Evolutionary conservation across 2,888 invertebrate species (phyloP).

Genomic region (Pollenia labialis): DNA sequence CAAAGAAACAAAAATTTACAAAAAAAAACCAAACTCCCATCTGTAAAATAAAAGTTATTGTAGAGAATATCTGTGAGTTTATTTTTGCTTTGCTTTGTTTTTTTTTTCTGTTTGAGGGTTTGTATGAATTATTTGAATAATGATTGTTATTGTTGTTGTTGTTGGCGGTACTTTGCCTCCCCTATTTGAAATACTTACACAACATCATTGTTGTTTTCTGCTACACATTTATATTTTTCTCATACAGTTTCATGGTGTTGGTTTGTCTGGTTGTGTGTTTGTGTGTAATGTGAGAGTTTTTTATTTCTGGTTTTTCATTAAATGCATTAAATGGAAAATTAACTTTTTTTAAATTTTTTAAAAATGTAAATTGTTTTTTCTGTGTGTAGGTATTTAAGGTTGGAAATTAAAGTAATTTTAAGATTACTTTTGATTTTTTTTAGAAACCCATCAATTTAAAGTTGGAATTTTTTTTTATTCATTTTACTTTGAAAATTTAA

Average conservation of each 20-base stretch:
- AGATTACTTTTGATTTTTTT: not conserved
- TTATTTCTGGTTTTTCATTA: constrained; percentile 41
- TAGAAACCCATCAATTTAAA: constrained; percentile 18
- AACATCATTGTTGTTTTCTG: not conserved
- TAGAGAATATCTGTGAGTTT: constrained; percentile 19
- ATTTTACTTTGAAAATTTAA: not conserved
- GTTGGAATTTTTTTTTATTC: not conserved
- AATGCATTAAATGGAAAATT: constrained; percentile 66
- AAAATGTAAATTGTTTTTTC: constrained; percentile 26
- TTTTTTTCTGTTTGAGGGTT: constrained; percentile 34
- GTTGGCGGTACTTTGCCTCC: constrained; percentile 34
- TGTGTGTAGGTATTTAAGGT: constrained; percentile 8
- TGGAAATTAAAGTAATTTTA: constrained; percentile 7
- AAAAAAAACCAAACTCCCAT: constrained; percentile 18
- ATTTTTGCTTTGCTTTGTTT: constrained; percentile 1
- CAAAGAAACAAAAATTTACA: not conserved
- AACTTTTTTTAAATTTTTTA: constrained; percentile 37
- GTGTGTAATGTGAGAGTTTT: constrained; percentile 53
- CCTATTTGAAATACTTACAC: constrained; percentile 27
- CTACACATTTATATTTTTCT: not conserved
- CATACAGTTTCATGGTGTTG: not conserved
- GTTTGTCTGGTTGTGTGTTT: not conserved
- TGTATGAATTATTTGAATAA: constrained; percentile 33
- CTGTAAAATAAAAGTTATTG: constrained; percentile 13
- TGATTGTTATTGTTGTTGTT: constrained; percentile 19